A percentile compares a stretch with the other conserved stretches of the same genome.
phyloP scores from a whole-genome alignment of 2,113 vertebrate genomes.

The Hyperopisus bebe region DNA sequence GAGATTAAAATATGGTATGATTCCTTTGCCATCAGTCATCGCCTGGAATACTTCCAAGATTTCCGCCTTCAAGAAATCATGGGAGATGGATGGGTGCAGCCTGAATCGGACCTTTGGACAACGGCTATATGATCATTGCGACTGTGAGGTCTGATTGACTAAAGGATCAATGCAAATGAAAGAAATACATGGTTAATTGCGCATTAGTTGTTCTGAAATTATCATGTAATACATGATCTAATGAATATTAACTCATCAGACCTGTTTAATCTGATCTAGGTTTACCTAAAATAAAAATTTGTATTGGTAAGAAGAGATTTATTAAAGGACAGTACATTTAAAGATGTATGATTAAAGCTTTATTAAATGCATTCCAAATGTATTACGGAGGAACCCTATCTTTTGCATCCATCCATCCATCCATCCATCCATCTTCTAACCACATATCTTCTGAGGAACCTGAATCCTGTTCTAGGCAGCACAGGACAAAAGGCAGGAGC shows the following conservation, averaged over 20 bases:
- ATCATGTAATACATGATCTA: not conserved
- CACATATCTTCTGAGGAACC: not conserved
- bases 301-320: not conserved
- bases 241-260: not conserved
- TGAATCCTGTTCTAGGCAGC: not conserved
- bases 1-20: not conserved
- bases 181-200: not conserved
- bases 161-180: not conserved
- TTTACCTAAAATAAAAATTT: not conserved
- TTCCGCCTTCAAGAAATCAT: constrained; percentile 64
- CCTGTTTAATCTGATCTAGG: not conserved
- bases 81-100: constrained; percentile 61
- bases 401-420: not conserved
- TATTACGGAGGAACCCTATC: not conserved
- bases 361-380: not conserved
- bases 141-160: not conserved
- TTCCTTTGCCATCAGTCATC: constrained; percentile 42
- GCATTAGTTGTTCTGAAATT: not conserved
- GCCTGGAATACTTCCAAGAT: constrained; percentile 61
- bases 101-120: constrained; percentile 54
- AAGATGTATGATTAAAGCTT: not conserved
- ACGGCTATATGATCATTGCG: constrained; percentile 40
- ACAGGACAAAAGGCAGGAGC: not conserved
- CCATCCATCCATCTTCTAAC: not conserved
- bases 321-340: not conserved